These are phyloP conservation scores for Drosophila mimetica DNA, from an alignment of 2,888 invertebrate genomes.

Conservation along the genomic window DNA sequence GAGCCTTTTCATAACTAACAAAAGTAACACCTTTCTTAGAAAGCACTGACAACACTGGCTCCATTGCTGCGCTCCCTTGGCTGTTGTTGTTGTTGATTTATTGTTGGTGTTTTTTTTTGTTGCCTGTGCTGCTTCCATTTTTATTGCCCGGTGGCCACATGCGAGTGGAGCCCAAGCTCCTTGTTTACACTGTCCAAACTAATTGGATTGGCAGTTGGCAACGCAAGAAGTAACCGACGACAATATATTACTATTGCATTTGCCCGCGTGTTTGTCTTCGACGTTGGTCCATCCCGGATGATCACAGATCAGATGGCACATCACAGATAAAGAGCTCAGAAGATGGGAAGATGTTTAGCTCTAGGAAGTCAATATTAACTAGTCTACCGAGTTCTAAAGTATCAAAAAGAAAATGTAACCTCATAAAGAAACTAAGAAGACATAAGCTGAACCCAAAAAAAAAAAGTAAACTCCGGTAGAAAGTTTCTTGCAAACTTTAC, in stretches of 20 bases:
- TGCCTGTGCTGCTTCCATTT: constrained; percentile 55
- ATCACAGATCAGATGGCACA: too few species aligned
- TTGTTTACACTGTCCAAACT: constrained; percentile 70
- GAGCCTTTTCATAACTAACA: too few species aligned
- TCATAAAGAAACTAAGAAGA: not conserved
- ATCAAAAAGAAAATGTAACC: not conserved
- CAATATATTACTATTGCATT: constrained; percentile 31
- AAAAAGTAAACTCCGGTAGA: not conserved
- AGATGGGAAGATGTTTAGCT: too few species aligned
- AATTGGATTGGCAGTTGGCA: constrained; percentile 68
- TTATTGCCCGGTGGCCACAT: constrained; percentile 64
- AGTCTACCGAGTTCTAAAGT: too few species aligned
- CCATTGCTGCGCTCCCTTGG: not conserved
- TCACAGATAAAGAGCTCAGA: too few species aligned
- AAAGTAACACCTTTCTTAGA: too few species aligned
- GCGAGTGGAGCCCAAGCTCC: constrained; percentile 29
- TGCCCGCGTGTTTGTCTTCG: not conserved
- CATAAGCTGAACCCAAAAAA: not conserved
- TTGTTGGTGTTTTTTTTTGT: constrained; percentile 25
- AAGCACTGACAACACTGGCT: not conserved
- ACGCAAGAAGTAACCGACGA: constrained; percentile 27
- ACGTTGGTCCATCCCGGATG: too few species aligned
- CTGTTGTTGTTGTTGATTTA: constrained; percentile 5
- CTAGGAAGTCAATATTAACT: too few species aligned
- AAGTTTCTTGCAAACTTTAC: constrained; percentile 10